Evolutionary conservation across 2,113 vertebrate genomes (phyloP).

Genomic region (Mixornis gularis): DNA sequence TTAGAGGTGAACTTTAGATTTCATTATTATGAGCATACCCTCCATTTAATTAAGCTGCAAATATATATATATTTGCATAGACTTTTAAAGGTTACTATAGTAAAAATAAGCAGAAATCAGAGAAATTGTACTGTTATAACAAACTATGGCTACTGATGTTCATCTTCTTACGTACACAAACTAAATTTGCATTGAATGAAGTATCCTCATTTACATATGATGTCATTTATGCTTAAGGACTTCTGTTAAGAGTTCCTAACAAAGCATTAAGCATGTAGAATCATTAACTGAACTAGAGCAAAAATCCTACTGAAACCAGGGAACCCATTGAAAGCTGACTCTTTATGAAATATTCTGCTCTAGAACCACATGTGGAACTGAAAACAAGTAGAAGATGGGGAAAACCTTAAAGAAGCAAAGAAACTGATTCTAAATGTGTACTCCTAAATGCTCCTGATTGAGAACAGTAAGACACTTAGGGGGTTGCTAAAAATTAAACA

Average conservation of each 20-base stretch:
- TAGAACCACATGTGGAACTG: background rate
- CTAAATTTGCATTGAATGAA: background rate
- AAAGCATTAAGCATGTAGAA: background rate
- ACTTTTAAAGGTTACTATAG: background rate
- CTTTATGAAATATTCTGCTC: background rate
- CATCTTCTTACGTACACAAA: background rate
- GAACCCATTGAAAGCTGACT: background rate
- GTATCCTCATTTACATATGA: background rate
- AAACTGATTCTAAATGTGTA: background rate
- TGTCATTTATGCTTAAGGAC: background rate
- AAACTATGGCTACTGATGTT: background rate
- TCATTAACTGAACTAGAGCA: background rate
- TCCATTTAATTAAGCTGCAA: background rate
- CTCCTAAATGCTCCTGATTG: background rate
- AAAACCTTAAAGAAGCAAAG: background rate
- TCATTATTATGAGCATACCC: background rate
- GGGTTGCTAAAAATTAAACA: background rate
- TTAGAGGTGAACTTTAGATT: background rate
- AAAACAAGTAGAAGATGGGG: background rate
- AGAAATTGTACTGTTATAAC: background rate
- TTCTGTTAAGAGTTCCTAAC: background rate
- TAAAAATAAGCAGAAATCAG: background rate
- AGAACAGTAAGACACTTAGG: background rate
- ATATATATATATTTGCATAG: background rate
- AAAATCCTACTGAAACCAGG: background rate